Conservation (phyloP, 2,888 invertebrate species). For the Nomada lathburiana region DNA sequence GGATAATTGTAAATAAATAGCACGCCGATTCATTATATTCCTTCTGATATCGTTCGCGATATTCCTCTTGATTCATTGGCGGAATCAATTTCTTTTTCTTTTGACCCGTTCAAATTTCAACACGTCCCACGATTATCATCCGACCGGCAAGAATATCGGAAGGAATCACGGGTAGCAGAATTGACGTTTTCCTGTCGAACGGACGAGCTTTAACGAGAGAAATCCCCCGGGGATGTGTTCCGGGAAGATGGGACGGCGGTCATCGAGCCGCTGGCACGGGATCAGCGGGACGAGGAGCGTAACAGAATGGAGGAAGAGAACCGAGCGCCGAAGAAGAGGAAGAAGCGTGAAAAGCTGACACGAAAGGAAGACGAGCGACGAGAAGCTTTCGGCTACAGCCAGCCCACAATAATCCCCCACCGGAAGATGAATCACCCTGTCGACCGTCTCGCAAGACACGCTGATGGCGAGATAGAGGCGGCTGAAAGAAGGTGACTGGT, state of each 20-base stretch:
- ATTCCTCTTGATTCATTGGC: too few species aligned
- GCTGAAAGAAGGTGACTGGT: slow-evolving; percentile 66
- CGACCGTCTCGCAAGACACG: slow-evolving; percentile 70
- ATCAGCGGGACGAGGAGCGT: slow-evolving; percentile 30
- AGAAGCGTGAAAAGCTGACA: slow-evolving; percentile 56
- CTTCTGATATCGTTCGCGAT: too few species aligned
- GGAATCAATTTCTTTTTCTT: too few species aligned
- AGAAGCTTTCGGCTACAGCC: slow-evolving; percentile 58
- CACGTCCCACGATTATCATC: neutral
- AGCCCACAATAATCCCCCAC: slow-evolving; percentile 75
- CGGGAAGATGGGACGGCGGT: slow-evolving; percentile 13
- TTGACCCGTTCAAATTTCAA: too few species aligned
- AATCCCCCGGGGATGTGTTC: slow-evolving; percentile 16
- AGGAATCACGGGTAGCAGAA: slow-evolving; percentile 23
- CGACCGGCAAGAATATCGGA: neutral
- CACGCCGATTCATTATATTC: too few species aligned
- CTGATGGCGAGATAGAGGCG: slow-evolving; percentile 65
- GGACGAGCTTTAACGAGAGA: slow-evolving; percentile 45
- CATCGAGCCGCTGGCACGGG: slow-evolving; percentile 32
- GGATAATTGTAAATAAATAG: too few species aligned
- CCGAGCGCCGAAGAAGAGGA: slow-evolving; percentile 16
- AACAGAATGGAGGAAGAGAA: slow-evolving; percentile 9
- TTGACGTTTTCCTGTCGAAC: slow-evolving; percentile 25
- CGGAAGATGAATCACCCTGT: slow-evolving; percentile 79
- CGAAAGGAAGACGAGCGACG: slow-evolving; percentile 51